A percentile compares a stretch with the other conserved stretches of the same genome.
Evolutionary conservation across 2,888 invertebrate genomes (phyloP).

Genomic region (Deladenus siricidicola): DNA sequence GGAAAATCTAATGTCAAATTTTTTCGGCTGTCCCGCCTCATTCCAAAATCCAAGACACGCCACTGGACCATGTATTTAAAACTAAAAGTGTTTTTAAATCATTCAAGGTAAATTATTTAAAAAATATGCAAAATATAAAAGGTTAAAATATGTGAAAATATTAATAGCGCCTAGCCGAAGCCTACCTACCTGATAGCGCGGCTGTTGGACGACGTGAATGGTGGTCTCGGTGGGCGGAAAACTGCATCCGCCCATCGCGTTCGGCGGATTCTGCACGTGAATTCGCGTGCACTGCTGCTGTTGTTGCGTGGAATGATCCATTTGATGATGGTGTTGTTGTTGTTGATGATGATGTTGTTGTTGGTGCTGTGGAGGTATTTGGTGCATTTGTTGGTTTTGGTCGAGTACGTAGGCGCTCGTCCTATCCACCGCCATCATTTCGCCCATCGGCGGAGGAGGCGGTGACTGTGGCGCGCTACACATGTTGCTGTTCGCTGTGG

Average conservation of each 20-base stretch:
- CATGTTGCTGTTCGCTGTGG: too few species aligned
- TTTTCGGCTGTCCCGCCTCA: too few species aligned
- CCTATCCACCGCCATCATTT: neutral
- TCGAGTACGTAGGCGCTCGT: neutral
- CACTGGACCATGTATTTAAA: too few species aligned
- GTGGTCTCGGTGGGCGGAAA: constrained; percentile 16
- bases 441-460: neutral
- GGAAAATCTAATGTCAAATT: too few species aligned
- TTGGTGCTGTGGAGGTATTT: neutral
- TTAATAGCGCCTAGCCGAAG: too few species aligned
- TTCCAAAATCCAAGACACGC: too few species aligned
- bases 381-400: neutral
- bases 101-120: too few species aligned
- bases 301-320: neutral
- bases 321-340: neutral
- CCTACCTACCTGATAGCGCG: constrained; percentile 5
- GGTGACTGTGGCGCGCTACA: too few species aligned
- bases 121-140: too few species aligned
- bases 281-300: constrained; percentile 13
- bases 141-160: too few species aligned
- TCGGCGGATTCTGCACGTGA: constrained; percentile 17
- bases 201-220: constrained; percentile 18
- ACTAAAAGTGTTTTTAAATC: too few species aligned
- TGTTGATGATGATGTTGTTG: constrained; percentile 1
- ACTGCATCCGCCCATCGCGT: constrained; percentile 9